phyloP scores from a whole-genome alignment of 1,140 invertebrate genomes.

The Maconellicoccus hirsutus region DNA sequence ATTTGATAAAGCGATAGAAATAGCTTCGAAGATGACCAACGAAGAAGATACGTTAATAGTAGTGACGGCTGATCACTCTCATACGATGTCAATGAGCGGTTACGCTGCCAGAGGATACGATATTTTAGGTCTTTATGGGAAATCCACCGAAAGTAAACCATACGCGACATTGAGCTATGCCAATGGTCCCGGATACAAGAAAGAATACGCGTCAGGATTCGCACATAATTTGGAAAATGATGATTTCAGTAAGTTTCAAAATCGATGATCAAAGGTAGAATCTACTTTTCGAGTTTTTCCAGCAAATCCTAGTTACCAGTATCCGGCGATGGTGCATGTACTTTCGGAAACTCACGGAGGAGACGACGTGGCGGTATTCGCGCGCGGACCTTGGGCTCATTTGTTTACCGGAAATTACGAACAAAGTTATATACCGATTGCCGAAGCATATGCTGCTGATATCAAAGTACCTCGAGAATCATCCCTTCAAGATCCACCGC shows the following conservation, averaged over 20 bases:
- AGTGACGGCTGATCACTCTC: slow-evolving; percentile 53
- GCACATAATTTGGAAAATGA: slow-evolving; percentile 11
- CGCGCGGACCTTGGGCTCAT: slow-evolving; percentile 51
- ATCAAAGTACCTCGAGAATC: slow-evolving; percentile 32
- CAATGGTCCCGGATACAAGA: slow-evolving; percentile 53
- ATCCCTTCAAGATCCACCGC: not conserved
- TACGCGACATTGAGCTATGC: slow-evolving; percentile 62
- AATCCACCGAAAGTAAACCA: slow-evolving; percentile 44
- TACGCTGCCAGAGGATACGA: slow-evolving; percentile 55
- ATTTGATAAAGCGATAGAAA: slow-evolving; percentile 49
- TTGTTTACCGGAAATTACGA: slow-evolving; percentile 54
- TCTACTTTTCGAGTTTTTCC: slow-evolving; percentile 24
- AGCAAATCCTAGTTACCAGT: slow-evolving; percentile 36
- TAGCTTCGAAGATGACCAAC: slow-evolving; percentile 25
- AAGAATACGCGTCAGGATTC: not conserved
- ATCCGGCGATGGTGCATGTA: slow-evolving; percentile 40
- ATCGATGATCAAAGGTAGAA: too few species aligned
- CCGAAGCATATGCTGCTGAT: slow-evolving; percentile 53
- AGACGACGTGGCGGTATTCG: slow-evolving; percentile 54
- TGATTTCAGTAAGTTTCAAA: slow-evolving; percentile 13
- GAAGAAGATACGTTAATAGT: slow-evolving; percentile 48
- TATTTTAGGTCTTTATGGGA: slow-evolving; percentile 36
- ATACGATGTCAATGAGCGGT: slow-evolving; percentile 49
- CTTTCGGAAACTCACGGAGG: slow-evolving; percentile 51
- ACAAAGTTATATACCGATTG: slow-evolving; percentile 55